Evolutionary conservation across 1,140 invertebrate genomes (phyloP), one percentile per base, ranked within the genome.

Genomic region (Ips typographus): DNA sequence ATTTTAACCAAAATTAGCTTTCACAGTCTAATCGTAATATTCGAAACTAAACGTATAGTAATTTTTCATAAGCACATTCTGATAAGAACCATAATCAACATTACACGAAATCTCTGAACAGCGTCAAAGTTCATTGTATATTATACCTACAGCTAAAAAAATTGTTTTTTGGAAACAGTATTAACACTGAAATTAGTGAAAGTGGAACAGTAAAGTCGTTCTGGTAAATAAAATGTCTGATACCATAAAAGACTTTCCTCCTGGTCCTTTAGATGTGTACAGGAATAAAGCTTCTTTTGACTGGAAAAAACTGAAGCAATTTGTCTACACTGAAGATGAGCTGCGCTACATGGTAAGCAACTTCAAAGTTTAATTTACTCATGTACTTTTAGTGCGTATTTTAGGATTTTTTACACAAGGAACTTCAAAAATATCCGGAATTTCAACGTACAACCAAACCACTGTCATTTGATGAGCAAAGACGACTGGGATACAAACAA

Each of bases 221-320:
- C 22, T 22, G 22, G 22, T 22, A 22, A 7, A 56, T 59, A 75
- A 64, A 4, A 77, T 77, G 76, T 60, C 73, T 1, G 57, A 76
- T 58, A 40, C 72, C 22, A 58, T 78, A 57, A 53, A 62, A 51
- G 84, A 88, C 79, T 81, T 88, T 69, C 84, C 84, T 63, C 82
- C 79, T 44, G 91, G 92, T 55, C 91, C 92, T 2, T 81, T 94
- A 53, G 88, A 91, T 77, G 76, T 77, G 2, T 93, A 92, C 80
- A 85, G 93, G 74, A 88, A 87, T 70, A 84, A 82, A 63, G 87
- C 91, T 2, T 86, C 89, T 4, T 94, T 94, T 76, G 85, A 91
- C 77, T 94, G 92, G 91, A 92, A 91, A 78, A 83, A 86, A 66
- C 83, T 94, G 78, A 89, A 87, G 73, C 69, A 91, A 44, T 86